phyloP scores from a whole-genome alignment of 2,888 invertebrate genomes.

The Drosophila rellima region DNA sequence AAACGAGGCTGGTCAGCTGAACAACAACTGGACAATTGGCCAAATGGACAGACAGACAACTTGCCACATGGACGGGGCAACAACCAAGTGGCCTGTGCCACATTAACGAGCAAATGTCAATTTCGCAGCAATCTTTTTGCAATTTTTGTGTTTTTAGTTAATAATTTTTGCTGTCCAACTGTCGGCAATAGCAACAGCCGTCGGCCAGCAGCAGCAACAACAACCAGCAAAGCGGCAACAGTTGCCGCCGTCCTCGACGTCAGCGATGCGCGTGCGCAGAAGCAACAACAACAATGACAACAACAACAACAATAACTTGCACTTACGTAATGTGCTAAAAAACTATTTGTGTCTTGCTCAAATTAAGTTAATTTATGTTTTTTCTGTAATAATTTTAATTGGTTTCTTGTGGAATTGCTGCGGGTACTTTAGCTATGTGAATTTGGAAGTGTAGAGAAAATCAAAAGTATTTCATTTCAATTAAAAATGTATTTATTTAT shows the following conservation, averaged over 20 bases:
- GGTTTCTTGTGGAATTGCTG: slow-evolving; percentile 11
- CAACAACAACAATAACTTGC: slow-evolving; percentile 16
- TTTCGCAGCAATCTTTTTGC: slow-evolving; percentile 78
- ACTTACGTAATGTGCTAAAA: slow-evolving; percentile 67
- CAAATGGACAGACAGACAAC: slow-evolving; percentile 37
- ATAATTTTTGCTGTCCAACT: slow-evolving; percentile 70
- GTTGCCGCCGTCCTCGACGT: slow-evolving; percentile 17
- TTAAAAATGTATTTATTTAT: too few species aligned
- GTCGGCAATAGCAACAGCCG: slow-evolving; percentile 41
- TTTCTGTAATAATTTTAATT: slow-evolving; percentile 42
- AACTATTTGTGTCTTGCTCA: slow-evolving; percentile 57
- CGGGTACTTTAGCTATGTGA: slow-evolving; percentile 2
- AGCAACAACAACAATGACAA: slow-evolving; percentile 27
- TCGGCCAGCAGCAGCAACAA: slow-evolving; percentile 2
- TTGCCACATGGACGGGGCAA: slow-evolving; percentile 30
- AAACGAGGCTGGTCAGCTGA: slow-evolving; percentile 62
- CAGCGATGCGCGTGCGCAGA: slow-evolving; percentile 55
- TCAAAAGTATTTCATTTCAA: neutral
- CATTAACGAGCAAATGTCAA: slow-evolving; percentile 80
- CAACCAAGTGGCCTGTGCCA: slow-evolving; percentile 54
- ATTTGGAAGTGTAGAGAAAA: neutral
- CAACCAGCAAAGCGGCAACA: slow-evolving; percentile 20
- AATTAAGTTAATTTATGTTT: slow-evolving; percentile 67
- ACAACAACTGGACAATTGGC: slow-evolving; percentile 31
- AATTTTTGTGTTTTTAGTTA: slow-evolving; percentile 71